These are phyloP conservation scores for Anisognathus igniventris DNA, from an alignment of 2,797 vertebrate species.

Conservation along the genomic window DNA sequence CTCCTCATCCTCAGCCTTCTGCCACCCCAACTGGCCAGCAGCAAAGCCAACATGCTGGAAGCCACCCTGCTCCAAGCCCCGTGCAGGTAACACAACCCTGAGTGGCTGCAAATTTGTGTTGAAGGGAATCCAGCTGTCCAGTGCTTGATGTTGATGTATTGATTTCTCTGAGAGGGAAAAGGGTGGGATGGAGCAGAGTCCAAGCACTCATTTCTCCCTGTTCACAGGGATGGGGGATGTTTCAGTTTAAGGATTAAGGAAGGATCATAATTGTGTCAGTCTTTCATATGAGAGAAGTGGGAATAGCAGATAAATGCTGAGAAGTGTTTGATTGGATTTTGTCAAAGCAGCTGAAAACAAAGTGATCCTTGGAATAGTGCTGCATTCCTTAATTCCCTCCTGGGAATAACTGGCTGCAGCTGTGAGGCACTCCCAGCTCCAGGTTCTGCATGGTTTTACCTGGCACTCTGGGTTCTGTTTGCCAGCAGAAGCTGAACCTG, in stretches of 20 bases:
- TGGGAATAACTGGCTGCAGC: background rate
- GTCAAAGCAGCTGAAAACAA: background rate
- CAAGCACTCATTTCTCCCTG: accelerated
- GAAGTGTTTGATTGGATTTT: background rate
- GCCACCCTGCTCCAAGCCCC: slow-evolving; percentile 92
- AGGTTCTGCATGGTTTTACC: background rate
- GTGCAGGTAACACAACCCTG: slow-evolving; percentile 78
- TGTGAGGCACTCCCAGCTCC: background rate
- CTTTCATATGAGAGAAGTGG: background rate
- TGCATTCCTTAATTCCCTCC: background rate
- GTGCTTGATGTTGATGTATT: accelerated
- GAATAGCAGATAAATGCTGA: background rate
- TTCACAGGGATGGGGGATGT: background rate
- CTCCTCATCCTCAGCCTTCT: slow-evolving; percentile 93
- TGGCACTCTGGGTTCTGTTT: background rate
- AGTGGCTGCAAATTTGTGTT: background rate
- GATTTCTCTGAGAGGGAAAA: background rate
- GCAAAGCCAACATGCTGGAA: slow-evolving; percentile 89
- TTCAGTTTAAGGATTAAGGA: accelerated
- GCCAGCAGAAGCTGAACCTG: background rate
- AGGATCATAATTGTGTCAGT: background rate
- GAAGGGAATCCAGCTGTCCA: background rate
- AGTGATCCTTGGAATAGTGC: background rate
- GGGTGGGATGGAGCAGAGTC: background rate
- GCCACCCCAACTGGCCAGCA: slow-evolving; percentile 95